These are phyloP conservation scores for Sinonovacula constricta DNA, from an alignment of 1,140 invertebrate species.

Conservation along the genomic window DNA sequence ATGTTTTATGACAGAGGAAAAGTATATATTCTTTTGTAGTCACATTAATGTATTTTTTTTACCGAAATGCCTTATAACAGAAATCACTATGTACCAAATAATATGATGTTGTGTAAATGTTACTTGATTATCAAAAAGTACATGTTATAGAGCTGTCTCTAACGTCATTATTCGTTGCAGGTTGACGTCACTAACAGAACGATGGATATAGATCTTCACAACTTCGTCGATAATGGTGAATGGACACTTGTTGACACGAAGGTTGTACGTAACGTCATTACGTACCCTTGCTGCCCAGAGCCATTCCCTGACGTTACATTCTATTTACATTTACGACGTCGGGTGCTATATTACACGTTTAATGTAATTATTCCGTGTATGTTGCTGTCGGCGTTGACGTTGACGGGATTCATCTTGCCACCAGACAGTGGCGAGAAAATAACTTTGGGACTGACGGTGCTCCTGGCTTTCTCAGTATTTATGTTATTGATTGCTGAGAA, in stretches of 20 bases:
- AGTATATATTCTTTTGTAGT: too few relatives aligned
- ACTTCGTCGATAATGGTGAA: constrained; percentile 82
- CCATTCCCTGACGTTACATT: constrained; percentile 82
- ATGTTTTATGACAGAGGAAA: too few relatives aligned
- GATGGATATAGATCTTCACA: constrained; percentile 80
- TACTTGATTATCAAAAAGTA: too few relatives aligned
- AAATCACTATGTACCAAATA: too few relatives aligned
- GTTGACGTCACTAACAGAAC: constrained; percentile 81
- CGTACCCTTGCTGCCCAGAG: constrained; percentile 76
- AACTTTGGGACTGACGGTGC: constrained; percentile 72
- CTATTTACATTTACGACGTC: constrained; percentile 74
- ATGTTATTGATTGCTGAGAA: constrained; percentile 77
- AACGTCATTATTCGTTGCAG: constrained; percentile 69
- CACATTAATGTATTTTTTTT: too few relatives aligned
- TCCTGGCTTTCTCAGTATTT: constrained; percentile 76
- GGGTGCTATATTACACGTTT: constrained; percentile 73
- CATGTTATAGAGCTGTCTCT: too few relatives aligned
- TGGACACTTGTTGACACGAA: constrained; percentile 81
- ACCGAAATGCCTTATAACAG: too few relatives aligned
- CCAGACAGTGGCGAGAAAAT: constrained; percentile 74
- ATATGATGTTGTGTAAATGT: too few relatives aligned
- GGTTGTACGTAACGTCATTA: constrained; percentile 59
- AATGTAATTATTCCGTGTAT: constrained; percentile 75
- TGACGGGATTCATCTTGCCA: constrained; percentile 73
- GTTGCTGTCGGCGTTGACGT: constrained; percentile 71